A percentile compares a stretch with the other conserved stretches of the same genome.
These are phyloP conservation scores for Drosophila nigricruria DNA, from an alignment of 2,888 invertebrate species.

Conservation along the genomic window DNA sequence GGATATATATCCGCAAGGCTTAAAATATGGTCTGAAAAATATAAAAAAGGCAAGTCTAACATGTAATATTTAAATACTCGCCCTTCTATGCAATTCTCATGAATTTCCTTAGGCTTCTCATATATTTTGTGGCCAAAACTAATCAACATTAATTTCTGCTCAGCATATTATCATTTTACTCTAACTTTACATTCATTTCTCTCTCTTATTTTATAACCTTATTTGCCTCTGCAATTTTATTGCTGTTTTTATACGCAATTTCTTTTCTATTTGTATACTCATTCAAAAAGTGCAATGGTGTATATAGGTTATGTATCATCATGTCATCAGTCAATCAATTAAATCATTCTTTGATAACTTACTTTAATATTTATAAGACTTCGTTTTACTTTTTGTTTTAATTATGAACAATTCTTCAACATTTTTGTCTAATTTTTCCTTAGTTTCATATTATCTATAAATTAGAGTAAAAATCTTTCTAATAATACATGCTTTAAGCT, in stretches of 20 bases:
- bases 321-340: not conserved
- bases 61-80: not conserved
- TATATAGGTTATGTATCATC: no score
- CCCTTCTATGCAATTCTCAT: not conserved
- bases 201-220: not conserved
- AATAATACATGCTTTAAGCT: no score
- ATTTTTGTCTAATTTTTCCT: not conserved
- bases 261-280: no score
- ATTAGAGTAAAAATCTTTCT: not conserved
- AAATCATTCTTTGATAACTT: no score
- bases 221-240: not conserved
- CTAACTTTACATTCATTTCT: not conserved
- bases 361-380: no score
- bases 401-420: no score
- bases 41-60: not conserved
- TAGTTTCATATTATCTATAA: not conserved
- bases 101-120: not conserved
- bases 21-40: not conserved
- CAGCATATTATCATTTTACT: not conserved
- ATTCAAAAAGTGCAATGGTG: not conserved
- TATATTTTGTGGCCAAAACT: not conserved
- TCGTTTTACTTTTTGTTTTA: no score
- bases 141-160: not conserved
- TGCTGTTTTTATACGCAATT: not conserved
- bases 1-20: no score